Percentiles rank a stretch among this genome's conserved stretches.
Conservation (phyloP, 2,113 vertebrate species). For the Tiliqua scincoides region DNA sequence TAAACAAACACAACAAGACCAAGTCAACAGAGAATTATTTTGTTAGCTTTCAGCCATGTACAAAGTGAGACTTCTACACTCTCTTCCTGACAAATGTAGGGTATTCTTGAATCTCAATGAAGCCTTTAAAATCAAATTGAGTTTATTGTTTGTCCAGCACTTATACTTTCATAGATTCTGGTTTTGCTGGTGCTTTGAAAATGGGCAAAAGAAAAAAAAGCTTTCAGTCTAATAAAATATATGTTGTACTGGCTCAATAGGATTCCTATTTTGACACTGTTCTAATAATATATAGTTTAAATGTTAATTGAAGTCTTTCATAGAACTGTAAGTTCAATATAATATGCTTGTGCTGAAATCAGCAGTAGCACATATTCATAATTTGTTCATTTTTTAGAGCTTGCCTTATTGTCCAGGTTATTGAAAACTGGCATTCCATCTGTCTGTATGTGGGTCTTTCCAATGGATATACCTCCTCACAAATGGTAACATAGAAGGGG, state of each 20-base stretch:
- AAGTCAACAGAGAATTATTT: background rate
- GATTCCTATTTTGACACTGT: background rate
- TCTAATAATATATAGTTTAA: background rate
- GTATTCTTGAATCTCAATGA: background rate
- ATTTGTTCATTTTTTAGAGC: background rate
- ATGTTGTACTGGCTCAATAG: background rate
- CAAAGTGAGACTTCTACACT: background rate
- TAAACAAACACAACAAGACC: background rate
- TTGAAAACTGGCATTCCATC: background rate
- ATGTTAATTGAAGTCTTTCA: background rate
- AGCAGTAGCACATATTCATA: background rate
- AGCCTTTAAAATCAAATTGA: background rate
- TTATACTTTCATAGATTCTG: background rate
- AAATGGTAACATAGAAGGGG: background rate
- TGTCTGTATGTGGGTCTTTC: background rate
- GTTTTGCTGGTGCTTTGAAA: background rate
- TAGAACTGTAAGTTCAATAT: background rate
- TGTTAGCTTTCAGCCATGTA: background rate
- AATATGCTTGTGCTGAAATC: background rate
- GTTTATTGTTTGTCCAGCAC: constrained; percentile 8
- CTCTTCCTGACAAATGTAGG: background rate
- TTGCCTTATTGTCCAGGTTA: background rate
- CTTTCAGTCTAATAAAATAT: background rate
- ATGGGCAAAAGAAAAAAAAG: background rate
- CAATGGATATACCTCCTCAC: background rate